Evolutionary conservation across 2,888 invertebrate species (phyloP).

Genomic region (Temnothorax rugatulus): DNA sequence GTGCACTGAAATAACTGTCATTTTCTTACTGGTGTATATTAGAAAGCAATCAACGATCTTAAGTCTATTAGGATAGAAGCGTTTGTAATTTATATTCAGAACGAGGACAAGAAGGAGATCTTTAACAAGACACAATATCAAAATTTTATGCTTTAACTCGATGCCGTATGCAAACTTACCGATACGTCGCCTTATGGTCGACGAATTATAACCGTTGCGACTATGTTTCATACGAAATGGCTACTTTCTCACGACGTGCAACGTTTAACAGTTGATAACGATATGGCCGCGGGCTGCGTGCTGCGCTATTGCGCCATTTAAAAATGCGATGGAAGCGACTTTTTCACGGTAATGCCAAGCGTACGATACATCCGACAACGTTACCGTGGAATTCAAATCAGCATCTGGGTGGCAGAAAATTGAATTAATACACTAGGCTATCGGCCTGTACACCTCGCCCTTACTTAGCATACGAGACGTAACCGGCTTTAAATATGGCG

Average conservation of each 20-base stretch:
- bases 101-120: background rate
- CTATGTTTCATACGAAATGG: background rate
- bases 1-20: background rate
- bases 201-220: background rate
- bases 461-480: conserved; percentile 52
- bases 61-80: background rate
- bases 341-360: background rate
- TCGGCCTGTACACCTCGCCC: conserved; percentile 29
- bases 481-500: conserved; percentile 47
- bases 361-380: background rate
- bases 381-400: conserved; percentile 28
- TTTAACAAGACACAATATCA: background rate
- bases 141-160: conserved; percentile 14
- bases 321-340: background rate
- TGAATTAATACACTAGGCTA: conserved; percentile 42
- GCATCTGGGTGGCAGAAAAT: conserved; percentile 20
- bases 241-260: conserved; percentile 5
- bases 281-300: background rate
- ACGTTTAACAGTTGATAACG: conserved; percentile 34
- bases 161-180: background rate
- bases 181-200: background rate
- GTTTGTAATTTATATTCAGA: background rate
- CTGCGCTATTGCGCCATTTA: background rate
- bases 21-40: background rate
- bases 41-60: background rate